phyloP scores from a whole-genome alignment of 2,797 vertebrate genomes.

The Rhabdomys pumilio region DNA sequence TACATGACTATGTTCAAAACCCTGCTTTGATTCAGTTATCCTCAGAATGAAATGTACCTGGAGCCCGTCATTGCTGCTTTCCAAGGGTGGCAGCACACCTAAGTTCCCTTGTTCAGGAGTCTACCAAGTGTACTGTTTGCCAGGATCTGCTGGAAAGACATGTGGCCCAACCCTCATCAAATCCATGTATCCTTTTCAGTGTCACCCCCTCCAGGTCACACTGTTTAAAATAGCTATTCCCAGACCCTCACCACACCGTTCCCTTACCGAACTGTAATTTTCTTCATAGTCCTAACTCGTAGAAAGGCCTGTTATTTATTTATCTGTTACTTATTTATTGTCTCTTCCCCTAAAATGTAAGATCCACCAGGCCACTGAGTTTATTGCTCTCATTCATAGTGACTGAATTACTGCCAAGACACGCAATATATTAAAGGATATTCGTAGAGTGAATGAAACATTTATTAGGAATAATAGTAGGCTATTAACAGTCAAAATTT shows the following conservation, averaged over 20 bases:
- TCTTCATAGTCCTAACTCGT: constrained; percentile 6
- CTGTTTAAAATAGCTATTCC: background rate
- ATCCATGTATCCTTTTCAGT: background rate
- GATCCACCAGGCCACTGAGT: constrained; percentile 57
- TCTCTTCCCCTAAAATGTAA: constrained; percentile 58
- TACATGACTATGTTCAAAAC: background rate
- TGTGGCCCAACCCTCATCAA: background rate
- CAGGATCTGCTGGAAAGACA: too few relatives aligned
- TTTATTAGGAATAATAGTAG: constrained; percentile 76
- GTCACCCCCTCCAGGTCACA: background rate
- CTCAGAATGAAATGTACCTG: background rate
- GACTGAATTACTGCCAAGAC: constrained; percentile 66
- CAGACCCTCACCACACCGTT: background rate
- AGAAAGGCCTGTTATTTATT: constrained; percentile 65
- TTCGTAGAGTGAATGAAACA: constrained; percentile 70
- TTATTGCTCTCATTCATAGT: constrained; percentile 72
- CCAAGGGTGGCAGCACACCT: accelerated
- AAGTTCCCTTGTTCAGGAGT: background rate
- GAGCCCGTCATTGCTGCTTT: accelerated
- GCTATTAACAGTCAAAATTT: constrained; percentile 63
- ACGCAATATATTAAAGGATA: constrained; percentile 60
- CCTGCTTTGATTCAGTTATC: background rate
- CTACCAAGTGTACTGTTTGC: background rate
- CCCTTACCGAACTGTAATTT: background rate
- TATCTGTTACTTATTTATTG: constrained; percentile 71